A percentile compares a stretch with the other conserved stretches of the same genome.
These are phyloP conservation scores for Sylvia borin DNA, from an alignment of 2,797 vertebrate species.

Conservation along the genomic window DNA sequence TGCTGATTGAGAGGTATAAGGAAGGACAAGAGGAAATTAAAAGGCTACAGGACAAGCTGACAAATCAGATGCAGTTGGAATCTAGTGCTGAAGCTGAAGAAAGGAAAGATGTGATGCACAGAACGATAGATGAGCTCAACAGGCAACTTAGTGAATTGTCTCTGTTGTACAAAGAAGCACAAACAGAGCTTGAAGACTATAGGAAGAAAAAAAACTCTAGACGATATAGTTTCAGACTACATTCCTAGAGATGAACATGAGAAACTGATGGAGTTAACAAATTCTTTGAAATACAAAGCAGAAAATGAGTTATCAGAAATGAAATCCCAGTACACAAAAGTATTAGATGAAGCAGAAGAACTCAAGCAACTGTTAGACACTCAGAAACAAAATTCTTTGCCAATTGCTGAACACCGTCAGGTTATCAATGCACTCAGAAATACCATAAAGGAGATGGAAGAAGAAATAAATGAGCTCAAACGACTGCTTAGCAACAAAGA, in stretches of 20 bases:
- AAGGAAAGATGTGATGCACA: constrained; percentile 82
- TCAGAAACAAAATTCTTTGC: constrained; percentile 84
- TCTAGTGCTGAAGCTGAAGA: constrained; percentile 85
- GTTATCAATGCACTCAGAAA: constrained; percentile 86
- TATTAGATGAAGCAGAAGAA: constrained; percentile 79
- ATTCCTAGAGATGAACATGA: constrained; percentile 82
- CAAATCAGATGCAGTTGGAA: constrained; percentile 81
- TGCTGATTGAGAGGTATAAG: constrained; percentile 84
- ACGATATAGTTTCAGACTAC: constrained; percentile 67
- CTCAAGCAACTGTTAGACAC: constrained; percentile 83
- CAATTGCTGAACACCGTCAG: constrained; percentile 86
- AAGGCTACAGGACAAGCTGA: constrained; percentile 88
- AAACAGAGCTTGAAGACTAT: constrained; percentile 84
- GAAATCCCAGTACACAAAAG: constrained; percentile 78
- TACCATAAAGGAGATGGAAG: constrained; percentile 85
- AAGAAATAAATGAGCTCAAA: constrained; percentile 79
- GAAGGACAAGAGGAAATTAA: constrained; percentile 92
- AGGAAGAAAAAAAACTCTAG: constrained; percentile 72
- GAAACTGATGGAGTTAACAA: constrained; percentile 76
- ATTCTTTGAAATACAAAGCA: constrained; percentile 81
- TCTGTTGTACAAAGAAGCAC: constrained; percentile 89
- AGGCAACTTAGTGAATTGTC: constrained; percentile 89
- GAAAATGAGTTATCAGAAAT: constrained; percentile 79
- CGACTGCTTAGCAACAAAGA: constrained; percentile 82
- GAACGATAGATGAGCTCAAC: constrained; percentile 86